Evolutionary conservation across 2,888 invertebrate genomes (phyloP), one percentile per base, ranked within the genome.

Genomic region (Mythimna vitellina): DNA sequence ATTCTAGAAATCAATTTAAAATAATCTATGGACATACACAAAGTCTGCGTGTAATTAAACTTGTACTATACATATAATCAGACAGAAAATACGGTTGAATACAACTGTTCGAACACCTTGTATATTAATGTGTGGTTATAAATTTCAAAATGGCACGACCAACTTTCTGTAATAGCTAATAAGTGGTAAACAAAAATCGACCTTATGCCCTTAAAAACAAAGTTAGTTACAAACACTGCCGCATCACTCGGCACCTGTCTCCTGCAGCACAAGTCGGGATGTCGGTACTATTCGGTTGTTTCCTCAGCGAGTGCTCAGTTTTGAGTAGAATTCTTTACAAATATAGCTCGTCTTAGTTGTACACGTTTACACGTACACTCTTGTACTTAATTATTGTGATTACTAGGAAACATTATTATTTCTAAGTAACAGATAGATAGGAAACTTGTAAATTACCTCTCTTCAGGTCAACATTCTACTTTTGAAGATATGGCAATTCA

Each of bases 311-410:
- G 9, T 65, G 79, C 79, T 79, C 79, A 79, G 60, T 79, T 76
- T 67, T 81, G 71, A 20, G 46, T 79, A 79, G 78, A 63, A 17
- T 54, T 20, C 14, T 68, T 14, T 60, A 67, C 75, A 61, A 29
- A 46, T 8, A 9, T 53, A 10, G 7, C 3, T 38, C 6, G 22
- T 12, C 2, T 67, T 60, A 61, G 46, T 46, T 35, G 58, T 60
- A 51, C 53, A 25, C 22, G 49, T 62, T 7, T 22, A 42, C 42
- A 0, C 0, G 75, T 32, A 64, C 53, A n/a, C 22, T 25, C 22
- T 17, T 22, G 81, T 71, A 79, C 79, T 81, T 79, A 76, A 76
- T 46, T 70, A 73, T 22, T 35, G 29, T 54, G 10, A 38, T 57
- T 20, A 63, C 17, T 63, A 65, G 56, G 32, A 20, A 17, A 22